A percentile compares a stretch with the other conserved stretches of the same genome.
phyloP scores from a whole-genome alignment of 2,888 invertebrate species.

The Notodonta dromedarius region DNA sequence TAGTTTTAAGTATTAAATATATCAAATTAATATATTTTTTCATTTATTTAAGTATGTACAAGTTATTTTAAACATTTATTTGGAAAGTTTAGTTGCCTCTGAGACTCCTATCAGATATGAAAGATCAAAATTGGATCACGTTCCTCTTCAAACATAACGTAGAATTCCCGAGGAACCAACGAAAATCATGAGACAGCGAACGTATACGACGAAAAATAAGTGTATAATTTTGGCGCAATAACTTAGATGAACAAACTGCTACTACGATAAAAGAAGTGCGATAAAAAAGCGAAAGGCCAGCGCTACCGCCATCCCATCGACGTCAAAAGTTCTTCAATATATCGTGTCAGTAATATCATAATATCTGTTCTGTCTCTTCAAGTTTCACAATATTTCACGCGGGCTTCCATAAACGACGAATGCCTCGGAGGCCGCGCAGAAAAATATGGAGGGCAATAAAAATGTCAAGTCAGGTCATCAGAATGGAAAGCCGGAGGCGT shows the following conservation, averaged over 20 bases:
- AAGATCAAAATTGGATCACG: background rate
- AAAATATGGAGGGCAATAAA: conserved; percentile 82
- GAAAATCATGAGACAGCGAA: conserved; percentile 18
- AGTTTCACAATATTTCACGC: conserved; percentile 79
- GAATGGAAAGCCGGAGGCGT: conserved; percentile 80
- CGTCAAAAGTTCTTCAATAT: conserved; percentile 67
- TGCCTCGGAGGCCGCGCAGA: conserved; percentile 73
- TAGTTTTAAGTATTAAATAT: conserved; percentile 47
- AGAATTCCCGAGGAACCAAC: conserved; percentile 5
- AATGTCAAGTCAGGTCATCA: conserved; percentile 85
- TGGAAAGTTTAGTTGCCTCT: too few relatives aligned
- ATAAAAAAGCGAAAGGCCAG: conserved; percentile 48
- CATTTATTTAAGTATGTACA: background rate
- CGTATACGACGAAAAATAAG: conserved; percentile 1
- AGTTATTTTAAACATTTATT: too few relatives aligned
- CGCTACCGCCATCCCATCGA: conserved; percentile 43
- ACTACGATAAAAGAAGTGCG: conserved; percentile 46
- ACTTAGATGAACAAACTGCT: conserved; percentile 32
- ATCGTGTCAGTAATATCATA: conserved; percentile 69
- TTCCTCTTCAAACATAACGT: background rate
- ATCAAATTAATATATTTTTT: background rate
- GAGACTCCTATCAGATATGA: too few relatives aligned
- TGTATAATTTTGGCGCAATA: conserved; percentile 21
- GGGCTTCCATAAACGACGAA: conserved; percentile 65
- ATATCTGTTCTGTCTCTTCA: conserved; percentile 71